Evolutionary conservation across 2,888 invertebrate species (phyloP), one percentile per base, ranked within the genome.

Genomic region (Leptopilina drosophilae): DNA sequence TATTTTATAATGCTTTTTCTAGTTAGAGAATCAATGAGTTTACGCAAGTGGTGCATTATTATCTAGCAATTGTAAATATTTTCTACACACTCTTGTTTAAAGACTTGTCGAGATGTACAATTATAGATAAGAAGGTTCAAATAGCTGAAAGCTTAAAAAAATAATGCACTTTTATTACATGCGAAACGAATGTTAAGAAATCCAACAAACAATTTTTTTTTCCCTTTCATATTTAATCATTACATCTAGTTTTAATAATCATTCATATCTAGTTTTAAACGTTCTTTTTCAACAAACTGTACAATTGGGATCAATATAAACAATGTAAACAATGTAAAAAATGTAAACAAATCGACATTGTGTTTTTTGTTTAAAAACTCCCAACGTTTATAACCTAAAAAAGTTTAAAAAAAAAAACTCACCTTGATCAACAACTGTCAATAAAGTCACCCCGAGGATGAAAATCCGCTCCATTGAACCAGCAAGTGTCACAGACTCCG

Each of bases 401-500:
- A 26, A n/a, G 56, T 33, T 33, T 3, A 56, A 33, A 33, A 20
- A 4, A 56, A 73, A 33, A 56, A 2, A 7, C 73, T 33, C n/a
- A 73, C 73, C 73, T 73, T 73, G 53, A 56, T 56, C 14, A 53
- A 73, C 33, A 53, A 73, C 26, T 73, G 53, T 56, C 20, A 73
- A 49, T 5, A 73, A 73, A 73, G 73, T 49, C 33, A 73, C 9
- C 26, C 53, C 56, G 73, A 73, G 56, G 26, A 73, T 49, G n/a
- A 56, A 56, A 73, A 56, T 56, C 56, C 53, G 73, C 73, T 73
- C 73, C 73, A 73, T 73, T 73, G 56, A 53, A 56, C 73, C 73
- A 73, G 73, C 73, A 53, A 73, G 73, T 73, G 73, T 69, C 73
- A 73, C 73, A 73, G 73, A 73, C 53, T 73, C 73, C 73, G 56